Evolutionary conservation across 2,888 invertebrate species (phyloP).

Genomic region (Cerceris ruficornis): DNA sequence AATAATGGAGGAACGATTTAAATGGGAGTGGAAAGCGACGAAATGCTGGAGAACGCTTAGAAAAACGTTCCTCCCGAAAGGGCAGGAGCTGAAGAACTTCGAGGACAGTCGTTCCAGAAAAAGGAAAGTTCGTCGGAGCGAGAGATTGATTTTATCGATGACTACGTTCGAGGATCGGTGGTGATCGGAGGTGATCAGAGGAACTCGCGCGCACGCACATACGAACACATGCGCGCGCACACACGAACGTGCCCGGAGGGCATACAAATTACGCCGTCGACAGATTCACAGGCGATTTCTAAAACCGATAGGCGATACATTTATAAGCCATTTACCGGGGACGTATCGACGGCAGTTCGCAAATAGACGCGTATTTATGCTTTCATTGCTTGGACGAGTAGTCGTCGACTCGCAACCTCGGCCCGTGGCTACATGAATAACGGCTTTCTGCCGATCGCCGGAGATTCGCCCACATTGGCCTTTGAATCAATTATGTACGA

Average conservation of each 20-base stretch:
- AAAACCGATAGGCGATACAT: slow-evolving; percentile 66
- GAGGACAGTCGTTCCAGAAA: not conserved
- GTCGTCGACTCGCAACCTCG: slow-evolving; percentile 54
- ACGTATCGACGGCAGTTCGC: slow-evolving; percentile 40
- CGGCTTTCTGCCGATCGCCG: slow-evolving; percentile 66
- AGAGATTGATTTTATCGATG: slow-evolving; percentile 33
- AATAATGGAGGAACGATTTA: too few relatives aligned
- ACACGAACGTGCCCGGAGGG: slow-evolving; percentile 13
- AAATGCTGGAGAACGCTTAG: too few relatives aligned
- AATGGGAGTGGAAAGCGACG: too few relatives aligned
- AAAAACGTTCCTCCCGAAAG: too few relatives aligned
- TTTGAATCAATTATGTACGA: slow-evolving; percentile 74
- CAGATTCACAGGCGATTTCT: slow-evolving; percentile 69
- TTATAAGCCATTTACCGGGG: slow-evolving; percentile 56
- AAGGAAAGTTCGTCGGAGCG: slow-evolving; percentile 22
- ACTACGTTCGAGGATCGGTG: slow-evolving; percentile 15
- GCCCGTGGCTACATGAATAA: slow-evolving; percentile 60
- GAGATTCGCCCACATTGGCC: slow-evolving; percentile 74
- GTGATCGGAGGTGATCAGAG: not conserved
- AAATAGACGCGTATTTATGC: slow-evolving; percentile 60
- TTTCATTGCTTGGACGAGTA: slow-evolving; percentile 59
- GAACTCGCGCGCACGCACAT: not conserved
- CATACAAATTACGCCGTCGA: slow-evolving; percentile 69
- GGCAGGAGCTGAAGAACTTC: too few relatives aligned
- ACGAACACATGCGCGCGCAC: slow-evolving; percentile 14